Evolutionary conservation across 2,113 vertebrate species (phyloP), one percentile per base, ranked within the genome.

Genomic region (Crocuta crocuta): DNA sequence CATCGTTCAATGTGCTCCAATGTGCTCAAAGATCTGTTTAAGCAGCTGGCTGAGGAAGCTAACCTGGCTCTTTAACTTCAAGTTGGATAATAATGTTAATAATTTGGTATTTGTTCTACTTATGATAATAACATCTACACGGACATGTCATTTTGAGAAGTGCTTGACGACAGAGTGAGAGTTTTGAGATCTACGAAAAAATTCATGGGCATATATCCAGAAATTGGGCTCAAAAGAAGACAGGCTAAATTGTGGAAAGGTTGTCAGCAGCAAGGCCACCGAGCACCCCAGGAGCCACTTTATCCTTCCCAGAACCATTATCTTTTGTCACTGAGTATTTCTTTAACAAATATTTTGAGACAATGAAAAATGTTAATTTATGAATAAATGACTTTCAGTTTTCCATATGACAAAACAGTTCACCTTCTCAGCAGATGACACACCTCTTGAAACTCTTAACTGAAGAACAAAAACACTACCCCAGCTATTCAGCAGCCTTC

Each of bases 301-400:
- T 53, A 43, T 70, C 73, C 39, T 48, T 86, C 58, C 53, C 10
- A 84, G 26, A n/a, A 48, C 11, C 23, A 35, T 63, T 33, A 78
- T 63, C 55, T 87, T 45, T 73, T 43, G 23, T 86, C 66, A 68
- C 33, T 9, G 39, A 87, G 66, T 45, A 81, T 39, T 70, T 26
- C 55, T 74, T 91, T 76, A 68, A 90, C 33, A 48, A 95, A 31
- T 66, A 33, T 35, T 74, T 90, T 94, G 78, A 84, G 39, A 90
- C 15, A 78, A 45, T 76, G 58, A 81, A 81, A 76, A 24, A 83
- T 78, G 31, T 33, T 89, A 84, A 71, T 70, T 76, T 61, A 10
- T 39, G 24, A 89, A 58, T 68, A 43, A 68, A 24, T 1, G 23
- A 65, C 35, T 78, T 45, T 74, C 28, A 85, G 39, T 79, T 78